Conservation (phyloP, 2,113 vertebrate genomes). For the Cryptomyrus ogoouensis region DNA sequence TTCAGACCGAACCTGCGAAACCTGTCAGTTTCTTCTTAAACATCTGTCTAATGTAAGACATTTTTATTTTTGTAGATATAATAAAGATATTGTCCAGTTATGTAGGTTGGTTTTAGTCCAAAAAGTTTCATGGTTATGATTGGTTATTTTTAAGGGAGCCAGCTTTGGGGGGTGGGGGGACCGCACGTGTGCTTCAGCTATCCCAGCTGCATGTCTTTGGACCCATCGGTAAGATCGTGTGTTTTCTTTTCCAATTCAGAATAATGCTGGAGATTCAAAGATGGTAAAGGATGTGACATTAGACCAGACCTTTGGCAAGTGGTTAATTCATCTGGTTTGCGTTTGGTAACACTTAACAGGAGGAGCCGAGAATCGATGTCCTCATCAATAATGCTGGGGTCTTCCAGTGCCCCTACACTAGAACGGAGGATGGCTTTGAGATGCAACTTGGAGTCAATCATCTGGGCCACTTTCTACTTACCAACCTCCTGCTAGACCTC, state of each 20-base stretch:
- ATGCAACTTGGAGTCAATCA: slow-evolving; percentile 95
- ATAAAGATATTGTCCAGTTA: not conserved
- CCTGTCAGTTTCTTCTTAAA: not conserved
- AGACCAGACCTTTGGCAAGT: not conserved
- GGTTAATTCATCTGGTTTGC: not conserved
- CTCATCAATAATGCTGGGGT: slow-evolving; percentile 89
- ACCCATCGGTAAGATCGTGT: not conserved
- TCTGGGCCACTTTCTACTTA: slow-evolving; percentile 90
- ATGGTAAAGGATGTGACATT: not conserved
- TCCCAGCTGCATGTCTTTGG: not conserved
- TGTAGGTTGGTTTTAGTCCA: not conserved
- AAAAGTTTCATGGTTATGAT: not conserved
- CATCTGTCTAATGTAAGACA: not conserved
- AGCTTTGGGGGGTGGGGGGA: not conserved
- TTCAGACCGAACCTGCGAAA: not conserved
- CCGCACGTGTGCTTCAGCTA: not conserved
- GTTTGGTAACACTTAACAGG: slow-evolving; percentile 56
- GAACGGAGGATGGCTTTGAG: slow-evolving; percentile 90
- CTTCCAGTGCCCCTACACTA: slow-evolving; percentile 86
- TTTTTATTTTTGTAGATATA: not conserved
- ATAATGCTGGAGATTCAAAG: not conserved
- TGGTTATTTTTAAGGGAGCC: not conserved
- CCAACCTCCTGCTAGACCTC: slow-evolving; percentile 80
- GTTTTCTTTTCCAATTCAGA: not conserved
- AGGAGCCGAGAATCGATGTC: slow-evolving; percentile 81